Percentiles rank a stretch among this genome's conserved stretches.
Conservation (phyloP, 1,140 invertebrate species). For the Holotrichia oblita region DNA sequence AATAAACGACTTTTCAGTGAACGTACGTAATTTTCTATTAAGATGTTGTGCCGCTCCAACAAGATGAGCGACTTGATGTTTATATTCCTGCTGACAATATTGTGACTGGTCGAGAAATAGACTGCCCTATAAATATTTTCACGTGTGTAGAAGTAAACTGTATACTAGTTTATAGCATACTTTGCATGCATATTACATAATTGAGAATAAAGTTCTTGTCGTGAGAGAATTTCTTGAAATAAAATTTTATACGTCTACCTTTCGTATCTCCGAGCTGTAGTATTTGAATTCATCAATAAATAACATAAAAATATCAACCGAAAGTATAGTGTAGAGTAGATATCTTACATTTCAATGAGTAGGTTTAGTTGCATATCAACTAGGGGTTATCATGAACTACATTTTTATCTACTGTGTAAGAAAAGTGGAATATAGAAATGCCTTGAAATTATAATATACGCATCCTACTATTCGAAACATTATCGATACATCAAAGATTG, state of each 20-base stretch:
- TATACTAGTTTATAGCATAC: too few relatives aligned
- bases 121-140: slow-evolving; percentile 6
- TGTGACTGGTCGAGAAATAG: neutral
- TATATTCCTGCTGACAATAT: slow-evolving; percentile 1
- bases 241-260: too few relatives aligned
- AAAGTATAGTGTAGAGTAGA: slow-evolving; percentile 21
- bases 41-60: neutral
- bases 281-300: neutral
- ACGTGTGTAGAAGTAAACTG: neutral
- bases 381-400: neutral
- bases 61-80: neutral
- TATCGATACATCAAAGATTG: too few relatives aligned
- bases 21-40: neutral
- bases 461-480: too few relatives aligned
- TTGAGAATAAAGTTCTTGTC: too few relatives aligned
- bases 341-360: neutral
- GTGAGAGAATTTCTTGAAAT: too few relatives aligned
- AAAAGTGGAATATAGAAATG: too few relatives aligned
- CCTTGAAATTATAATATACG: too few relatives aligned
- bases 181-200: too few relatives aligned
- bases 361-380: neutral
- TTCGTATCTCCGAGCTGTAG: too few relatives aligned
- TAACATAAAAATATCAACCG: neutral
- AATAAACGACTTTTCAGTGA: slow-evolving; percentile 11
- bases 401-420: neutral